These are phyloP conservation scores for Pseudochirops cupreus DNA, from an alignment of 2,797 vertebrate species.

Conservation along the genomic window DNA sequence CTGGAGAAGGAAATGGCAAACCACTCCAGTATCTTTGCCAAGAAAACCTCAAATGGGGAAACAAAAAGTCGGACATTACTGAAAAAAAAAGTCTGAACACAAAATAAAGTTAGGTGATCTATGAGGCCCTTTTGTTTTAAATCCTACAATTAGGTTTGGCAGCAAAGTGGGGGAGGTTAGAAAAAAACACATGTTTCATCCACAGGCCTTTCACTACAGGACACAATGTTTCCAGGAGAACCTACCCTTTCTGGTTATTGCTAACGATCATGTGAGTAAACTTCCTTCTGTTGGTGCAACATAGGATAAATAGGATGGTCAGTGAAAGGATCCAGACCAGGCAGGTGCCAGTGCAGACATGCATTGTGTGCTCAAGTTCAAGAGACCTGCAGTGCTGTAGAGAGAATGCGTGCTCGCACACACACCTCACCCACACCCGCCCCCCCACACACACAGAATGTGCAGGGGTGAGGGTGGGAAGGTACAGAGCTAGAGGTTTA, in stretches of 20 bases:
- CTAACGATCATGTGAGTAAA: slow-evolving; percentile 58
- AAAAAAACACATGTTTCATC: slow-evolving; percentile 47
- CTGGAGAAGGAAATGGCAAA: not conserved
- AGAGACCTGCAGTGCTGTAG: no score
- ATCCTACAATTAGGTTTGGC: not conserved
- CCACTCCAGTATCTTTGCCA: not conserved
- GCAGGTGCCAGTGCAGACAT: slow-evolving; percentile 62
- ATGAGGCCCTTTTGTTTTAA: not conserved
- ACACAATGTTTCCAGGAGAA: slow-evolving; percentile 27
- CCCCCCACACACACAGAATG: not conserved
- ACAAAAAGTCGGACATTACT: not conserved
- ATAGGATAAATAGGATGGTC: slow-evolving; percentile 47
- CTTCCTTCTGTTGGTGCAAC: slow-evolving; percentile 62
- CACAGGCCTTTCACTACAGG: slow-evolving; percentile 41
- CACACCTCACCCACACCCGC: no score
- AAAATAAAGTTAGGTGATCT: not conserved
- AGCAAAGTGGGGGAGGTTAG: not conserved
- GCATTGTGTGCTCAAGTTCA: not conserved
- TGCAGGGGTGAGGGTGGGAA: not conserved
- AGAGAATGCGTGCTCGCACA: no score
- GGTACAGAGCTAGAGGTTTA: not conserved
- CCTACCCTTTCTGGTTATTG: slow-evolving; percentile 40
- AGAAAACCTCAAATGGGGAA: not conserved
- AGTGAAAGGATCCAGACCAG: slow-evolving; percentile 52
- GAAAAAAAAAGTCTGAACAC: not conserved